Evolutionary conservation across 2,888 invertebrate species (phyloP), one percentile per base, ranked within the genome.

Genomic region (Apantesis nais): DNA sequence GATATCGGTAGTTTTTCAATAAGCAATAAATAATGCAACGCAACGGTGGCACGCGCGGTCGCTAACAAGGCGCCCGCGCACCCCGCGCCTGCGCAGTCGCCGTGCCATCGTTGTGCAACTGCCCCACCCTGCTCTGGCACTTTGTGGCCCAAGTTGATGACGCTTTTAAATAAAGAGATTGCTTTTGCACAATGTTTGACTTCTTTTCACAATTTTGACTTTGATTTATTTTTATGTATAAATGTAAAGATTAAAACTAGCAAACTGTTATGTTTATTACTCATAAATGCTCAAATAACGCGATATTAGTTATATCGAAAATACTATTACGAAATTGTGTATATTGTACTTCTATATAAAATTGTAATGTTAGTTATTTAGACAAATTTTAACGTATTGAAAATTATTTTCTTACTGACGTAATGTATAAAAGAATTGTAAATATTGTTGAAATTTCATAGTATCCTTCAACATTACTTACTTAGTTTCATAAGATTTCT

Each of bases 21-120:
- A 93, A 92, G 93, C 93, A 92, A 94, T 95, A 95, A 95, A 95
- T 94, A 94, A 93, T 90, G 91, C 89, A 91, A 90, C 88, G 91
- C 91, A 92, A 92, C 91, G 88, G 93, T 90, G 92, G 93, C 91
- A 86, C 79, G 92, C 93, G 91, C 67, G 67, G 37, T 91, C 88
- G 89, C 90, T 93, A 94, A 93, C 93, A 91, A 94, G 92, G 83
- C 86, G 88, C 86, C 87, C 84, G 86, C 83, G 76, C 81, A 85
- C 70, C 89, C 71, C 82, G 76, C 75, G 78, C 80, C 68, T 62
- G 68, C 62, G 68, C 68, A 62, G 39, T 67, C 63, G 89, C 86
- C 92, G 92, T 88, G 90, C 91, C 93, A 92, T 92, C 93, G 93
- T 94, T 93, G 92, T 89, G 93, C 92, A 94, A 93, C 88, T 86